Evolutionary conservation across 2,113 vertebrate species (phyloP).

Genomic region (Oceanites oceanicus): DNA sequence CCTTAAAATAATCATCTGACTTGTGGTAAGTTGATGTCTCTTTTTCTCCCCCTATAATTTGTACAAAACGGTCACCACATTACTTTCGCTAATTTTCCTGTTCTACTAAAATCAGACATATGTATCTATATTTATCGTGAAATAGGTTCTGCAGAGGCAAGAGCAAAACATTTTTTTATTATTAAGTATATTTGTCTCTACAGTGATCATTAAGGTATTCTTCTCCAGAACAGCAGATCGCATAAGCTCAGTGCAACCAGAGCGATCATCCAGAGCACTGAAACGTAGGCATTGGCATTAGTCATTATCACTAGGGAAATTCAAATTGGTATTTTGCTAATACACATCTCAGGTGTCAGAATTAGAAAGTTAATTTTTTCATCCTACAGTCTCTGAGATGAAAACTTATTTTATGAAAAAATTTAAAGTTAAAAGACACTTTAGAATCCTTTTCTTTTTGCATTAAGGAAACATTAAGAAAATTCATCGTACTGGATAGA

Average conservation of each 20-base stretch:
- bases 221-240: not conserved
- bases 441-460: not conserved
- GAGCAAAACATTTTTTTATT: not conserved
- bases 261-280: not conserved
- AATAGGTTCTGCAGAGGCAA: not conserved
- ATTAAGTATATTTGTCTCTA: not conserved
- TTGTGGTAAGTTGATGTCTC: not conserved
- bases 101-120: not conserved
- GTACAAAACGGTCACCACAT: accelerated
- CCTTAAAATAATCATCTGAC: not conserved
- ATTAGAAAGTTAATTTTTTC: not conserved
- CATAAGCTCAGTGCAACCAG: not conserved
- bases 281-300: not conserved
- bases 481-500: not conserved
- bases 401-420: not conserved
- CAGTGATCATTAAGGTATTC: not conserved
- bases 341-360: not conserved
- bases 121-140: not conserved
- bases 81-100: not conserved
- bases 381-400: not conserved
- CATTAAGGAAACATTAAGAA: not conserved
- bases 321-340: not conserved
- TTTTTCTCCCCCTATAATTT: not conserved
- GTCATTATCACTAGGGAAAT: not conserved
- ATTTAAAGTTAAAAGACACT: not conserved